A percentile compares a stretch with the other conserved stretches of the same genome.
These are phyloP conservation scores for Telmatochromis sp. DNA, from an alignment of 2,113 vertebrate genomes.

Conservation along the genomic window DNA sequence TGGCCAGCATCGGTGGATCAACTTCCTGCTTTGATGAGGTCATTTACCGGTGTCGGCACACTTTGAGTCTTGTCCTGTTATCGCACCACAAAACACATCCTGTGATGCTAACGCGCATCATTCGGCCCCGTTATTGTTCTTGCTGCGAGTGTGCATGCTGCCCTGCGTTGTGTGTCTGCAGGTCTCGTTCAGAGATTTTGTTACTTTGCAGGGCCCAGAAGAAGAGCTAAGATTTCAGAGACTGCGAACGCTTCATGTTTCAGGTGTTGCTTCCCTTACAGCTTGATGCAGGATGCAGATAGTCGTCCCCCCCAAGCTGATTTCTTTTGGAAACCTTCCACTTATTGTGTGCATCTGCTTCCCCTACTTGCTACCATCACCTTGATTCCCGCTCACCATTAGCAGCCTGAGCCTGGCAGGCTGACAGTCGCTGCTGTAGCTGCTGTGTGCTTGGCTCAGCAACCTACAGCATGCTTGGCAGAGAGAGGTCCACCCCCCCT, in stretches of 20 bases:
- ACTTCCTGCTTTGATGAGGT: not conserved
- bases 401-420: not conserved
- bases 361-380: not conserved
- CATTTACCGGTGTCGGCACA: not conserved
- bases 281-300: not conserved
- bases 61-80: not conserved
- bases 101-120: not conserved
- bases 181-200: not conserved
- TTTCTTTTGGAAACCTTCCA: not conserved
- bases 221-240: slow-evolving; percentile 5
- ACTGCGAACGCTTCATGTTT: not conserved
- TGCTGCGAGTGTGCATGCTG: not conserved
- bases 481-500: not conserved
- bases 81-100: slow-evolving; percentile 6
- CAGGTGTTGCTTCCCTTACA: not conserved
- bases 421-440: not conserved
- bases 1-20: not conserved
- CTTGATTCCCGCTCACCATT: not conserved
- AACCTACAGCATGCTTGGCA: not conserved
- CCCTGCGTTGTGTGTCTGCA: not conserved
- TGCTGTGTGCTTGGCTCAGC: not conserved
- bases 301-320: fast-evolving
- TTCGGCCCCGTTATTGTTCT: not conserved
- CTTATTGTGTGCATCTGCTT: not conserved
- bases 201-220: not conserved